A percentile compares a stretch with the other conserved stretches of the same genome.
Conservation (phyloP, 1,140 invertebrate genomes). For the Musca domestica region DNA sequence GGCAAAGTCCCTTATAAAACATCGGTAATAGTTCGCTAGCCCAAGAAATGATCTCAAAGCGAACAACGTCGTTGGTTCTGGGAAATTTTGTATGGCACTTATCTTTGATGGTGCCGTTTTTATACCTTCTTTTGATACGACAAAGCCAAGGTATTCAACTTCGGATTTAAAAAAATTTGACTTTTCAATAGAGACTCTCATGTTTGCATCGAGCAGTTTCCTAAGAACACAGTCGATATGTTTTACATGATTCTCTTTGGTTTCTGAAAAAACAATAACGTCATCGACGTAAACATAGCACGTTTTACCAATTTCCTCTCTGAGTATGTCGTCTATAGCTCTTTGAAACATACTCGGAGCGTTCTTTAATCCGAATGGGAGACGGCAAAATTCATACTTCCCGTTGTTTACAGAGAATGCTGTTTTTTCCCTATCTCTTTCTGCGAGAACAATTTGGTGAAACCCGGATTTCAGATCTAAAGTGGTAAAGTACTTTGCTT, state of each 20-base stretch:
- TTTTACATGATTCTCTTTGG: constrained; percentile 9
- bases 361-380: constrained; percentile 29
- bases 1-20: constrained; percentile 27
- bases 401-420: constrained; percentile 54
- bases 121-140: constrained; percentile 23
- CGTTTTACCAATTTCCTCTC: constrained; percentile 8
- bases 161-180: constrained; percentile 49
- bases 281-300: constrained; percentile 25
- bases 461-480: background rate
- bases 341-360: constrained; percentile 20
- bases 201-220: no score
- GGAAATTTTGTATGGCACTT: constrained; percentile 29
- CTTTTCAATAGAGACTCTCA: no score
- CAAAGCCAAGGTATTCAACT: constrained; percentile 26
- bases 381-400: constrained; percentile 32
- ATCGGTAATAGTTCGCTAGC: constrained; percentile 30
- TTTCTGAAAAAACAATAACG: constrained; percentile 24
- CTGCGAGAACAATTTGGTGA: constrained; percentile 53
- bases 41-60: constrained; percentile 30
- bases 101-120: constrained; percentile 33
- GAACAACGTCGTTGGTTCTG: constrained; percentile 25
- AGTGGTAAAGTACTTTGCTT: no score
- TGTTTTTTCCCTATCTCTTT: constrained; percentile 51
- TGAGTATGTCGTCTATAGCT: constrained; percentile 13
- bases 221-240: no score